Evolutionary conservation across 2,888 invertebrate species (phyloP).

Genomic region (Dorcus parallelipipedus): DNA sequence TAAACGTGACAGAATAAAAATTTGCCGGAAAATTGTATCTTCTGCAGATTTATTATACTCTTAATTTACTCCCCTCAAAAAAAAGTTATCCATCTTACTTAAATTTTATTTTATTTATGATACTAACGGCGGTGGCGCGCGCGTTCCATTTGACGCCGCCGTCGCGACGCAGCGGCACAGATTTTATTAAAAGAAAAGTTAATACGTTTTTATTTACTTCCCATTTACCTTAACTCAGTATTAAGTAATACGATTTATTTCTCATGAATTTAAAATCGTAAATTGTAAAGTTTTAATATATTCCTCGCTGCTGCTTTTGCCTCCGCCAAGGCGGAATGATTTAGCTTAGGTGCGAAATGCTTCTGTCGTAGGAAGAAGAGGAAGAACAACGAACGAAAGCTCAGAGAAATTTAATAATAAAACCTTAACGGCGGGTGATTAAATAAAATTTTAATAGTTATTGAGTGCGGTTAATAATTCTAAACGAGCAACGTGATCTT

Average conservation of each 20-base stretch:
- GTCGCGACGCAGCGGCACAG: not conserved
- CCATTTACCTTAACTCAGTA: not conserved
- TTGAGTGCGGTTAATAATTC: no score
- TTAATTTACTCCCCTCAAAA: conserved; percentile 13
- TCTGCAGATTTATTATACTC: conserved; percentile 15
- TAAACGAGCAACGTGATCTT: no score
- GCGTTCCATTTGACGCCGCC: not conserved
- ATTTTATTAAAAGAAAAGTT: not conserved
- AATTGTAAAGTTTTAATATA: conserved; percentile 11
- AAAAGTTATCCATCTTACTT: conserved; percentile 17
- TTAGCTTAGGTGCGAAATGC: no score
- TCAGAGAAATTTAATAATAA: conserved; percentile 2
- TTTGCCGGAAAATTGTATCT: conserved; percentile 17
- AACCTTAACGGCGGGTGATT: not conserved
- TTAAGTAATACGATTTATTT: conserved; percentile 1
- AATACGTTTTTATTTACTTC: not conserved
- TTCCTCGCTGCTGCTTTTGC: not conserved
- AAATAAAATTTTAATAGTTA: no score
- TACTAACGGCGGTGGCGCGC: conserved; percentile 4
- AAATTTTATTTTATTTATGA: conserved; percentile 19
- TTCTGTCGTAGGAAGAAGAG: no score
- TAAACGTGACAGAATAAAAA: conserved; percentile 16
- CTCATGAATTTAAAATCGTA: conserved; percentile 11
- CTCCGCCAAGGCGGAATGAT: no score
- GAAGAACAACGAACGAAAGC: not conserved